Conservation (phyloP, 1,140 invertebrate genomes). For the Halyomorpha halys region DNA sequence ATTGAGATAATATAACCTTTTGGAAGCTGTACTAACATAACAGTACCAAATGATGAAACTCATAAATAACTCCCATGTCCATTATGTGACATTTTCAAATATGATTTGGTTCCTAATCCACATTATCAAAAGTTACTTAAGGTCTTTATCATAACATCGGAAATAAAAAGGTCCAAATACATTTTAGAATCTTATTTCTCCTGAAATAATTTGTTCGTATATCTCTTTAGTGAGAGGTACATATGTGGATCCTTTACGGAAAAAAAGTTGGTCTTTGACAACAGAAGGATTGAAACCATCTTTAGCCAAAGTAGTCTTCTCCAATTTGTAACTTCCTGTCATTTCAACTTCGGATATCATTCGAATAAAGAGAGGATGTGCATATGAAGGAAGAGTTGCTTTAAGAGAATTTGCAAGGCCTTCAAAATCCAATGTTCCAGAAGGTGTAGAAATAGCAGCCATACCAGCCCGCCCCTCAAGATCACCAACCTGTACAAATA, state of each 20-base stretch:
- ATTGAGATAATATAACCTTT: too few relatives aligned
- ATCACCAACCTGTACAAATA: constrained; percentile 34
- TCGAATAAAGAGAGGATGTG: constrained; percentile 78
- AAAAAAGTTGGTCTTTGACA: constrained; percentile 67
- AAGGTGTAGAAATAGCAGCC: constrained; percentile 81
- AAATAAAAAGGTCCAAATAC: too few relatives aligned
- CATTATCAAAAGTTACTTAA: too few relatives aligned
- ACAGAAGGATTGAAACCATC: constrained; percentile 66
- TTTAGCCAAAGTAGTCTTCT: constrained; percentile 60
- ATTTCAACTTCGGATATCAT: constrained; percentile 71
- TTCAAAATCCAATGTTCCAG: constrained; percentile 54
- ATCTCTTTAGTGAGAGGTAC: constrained; percentile 40
- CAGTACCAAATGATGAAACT: too few relatives aligned
- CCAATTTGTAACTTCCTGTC: constrained; percentile 87
- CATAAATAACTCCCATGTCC: too few relatives aligned
- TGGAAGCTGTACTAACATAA: too few relatives aligned
- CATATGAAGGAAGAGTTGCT: constrained; percentile 70
- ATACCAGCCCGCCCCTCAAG: constrained; percentile 89
- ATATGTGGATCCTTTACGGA: constrained; percentile 41
- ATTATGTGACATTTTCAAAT: too few relatives aligned
- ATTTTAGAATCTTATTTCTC: too few relatives aligned
- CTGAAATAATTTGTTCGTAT: constrained; percentile 44
- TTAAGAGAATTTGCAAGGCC: constrained; percentile 50
- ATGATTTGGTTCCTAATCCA: too few relatives aligned
- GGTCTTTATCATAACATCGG: too few relatives aligned